Evolutionary conservation across 2,113 vertebrate species (phyloP), one percentile per base, ranked within the genome.

Genomic region (Sinosuthora webbiana): DNA sequence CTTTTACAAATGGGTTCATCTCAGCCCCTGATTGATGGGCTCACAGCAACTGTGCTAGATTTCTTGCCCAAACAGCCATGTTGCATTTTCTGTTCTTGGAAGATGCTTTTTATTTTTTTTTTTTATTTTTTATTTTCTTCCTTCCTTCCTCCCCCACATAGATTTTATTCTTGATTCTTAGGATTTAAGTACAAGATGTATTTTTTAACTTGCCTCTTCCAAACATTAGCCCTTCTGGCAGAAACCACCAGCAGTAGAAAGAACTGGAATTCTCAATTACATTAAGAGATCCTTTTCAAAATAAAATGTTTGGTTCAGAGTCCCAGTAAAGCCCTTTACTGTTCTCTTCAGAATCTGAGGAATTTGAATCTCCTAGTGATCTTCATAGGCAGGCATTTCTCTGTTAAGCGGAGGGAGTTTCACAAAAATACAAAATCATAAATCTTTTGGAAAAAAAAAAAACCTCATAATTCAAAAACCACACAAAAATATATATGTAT

Each of bases 1-100:
- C 95, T 97, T 94, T 95, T 95, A 95, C 76, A 95, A 90, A 83
- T 57, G 79, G 70, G 65, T 89, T 93, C 86, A 86, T 87, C 75
- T 80, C 49, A 89, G 79, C 82, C 59, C 37, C 80, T 77, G 92
- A 93, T 74, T 91, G 95, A 95, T 78, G 71, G 93, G 92, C 44
- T 4, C 79, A 39, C 41, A 77, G 83, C 91, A 91, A 77, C 64
- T 74, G 59, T 67, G 60, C 83, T 87, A 31, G 70, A 65, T 84
- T 93, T 80, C 74, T 95, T 13, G 0, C 59, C 50, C 87, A 91
- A 95, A 92, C 21, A 93, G 68, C 76, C 83, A 89, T 0, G 0
- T 74, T 74, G 45, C 50, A 75, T 88, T 88, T 86, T 93, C 73
- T 68, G 13, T 27, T 76, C 53, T 57, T 57, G 44, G 45, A 93